Evolutionary conservation across 2,888 invertebrate species (phyloP).

Genomic region (Cecidostiba fungosa): DNA sequence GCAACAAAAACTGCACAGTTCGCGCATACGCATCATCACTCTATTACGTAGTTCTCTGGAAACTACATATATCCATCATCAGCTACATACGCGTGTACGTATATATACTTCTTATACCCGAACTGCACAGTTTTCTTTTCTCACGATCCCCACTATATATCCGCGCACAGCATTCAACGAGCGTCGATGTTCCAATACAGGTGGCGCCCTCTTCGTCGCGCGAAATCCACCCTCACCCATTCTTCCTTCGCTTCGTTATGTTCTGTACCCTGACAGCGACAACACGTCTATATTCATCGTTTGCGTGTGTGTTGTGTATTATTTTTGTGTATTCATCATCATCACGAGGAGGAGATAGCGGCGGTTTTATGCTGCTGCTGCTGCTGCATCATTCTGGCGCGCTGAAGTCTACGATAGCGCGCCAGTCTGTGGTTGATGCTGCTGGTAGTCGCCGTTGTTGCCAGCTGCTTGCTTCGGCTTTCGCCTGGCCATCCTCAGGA

Average conservation of each 20-base stretch:
- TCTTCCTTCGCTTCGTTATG: conserved; percentile 1
- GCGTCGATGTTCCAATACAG: background rate
- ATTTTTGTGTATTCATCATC: background rate
- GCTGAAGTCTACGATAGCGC: conserved; percentile 50
- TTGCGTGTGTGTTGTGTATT: background rate
- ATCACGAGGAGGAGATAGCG: conserved; percentile 49
- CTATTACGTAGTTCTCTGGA: background rate
- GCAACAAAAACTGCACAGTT: conserved; percentile 15
- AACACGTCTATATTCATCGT: background rate
- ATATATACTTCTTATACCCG: background rate
- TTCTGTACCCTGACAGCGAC: background rate
- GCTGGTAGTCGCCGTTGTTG: conserved; percentile 13
- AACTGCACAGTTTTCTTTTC: conserved; percentile 14
- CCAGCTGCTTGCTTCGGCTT: conserved; percentile 23
- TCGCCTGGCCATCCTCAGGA: conserved; percentile 76
- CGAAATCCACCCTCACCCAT: background rate
- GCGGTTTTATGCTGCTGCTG: conserved; percentile 49
- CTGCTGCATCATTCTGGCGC: conserved; percentile 41
- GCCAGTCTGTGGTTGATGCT: conserved; percentile 48
- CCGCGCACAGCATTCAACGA: background rate
- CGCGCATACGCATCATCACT: background rate
- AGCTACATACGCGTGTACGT: background rate
- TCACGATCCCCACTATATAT: background rate
- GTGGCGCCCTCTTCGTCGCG: background rate
- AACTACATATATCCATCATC: conserved; percentile 17